These are phyloP conservation scores for Phrynocephalus vlangalii DNA, from an alignment of 2,797 vertebrate species.

Conservation along the genomic window DNA sequence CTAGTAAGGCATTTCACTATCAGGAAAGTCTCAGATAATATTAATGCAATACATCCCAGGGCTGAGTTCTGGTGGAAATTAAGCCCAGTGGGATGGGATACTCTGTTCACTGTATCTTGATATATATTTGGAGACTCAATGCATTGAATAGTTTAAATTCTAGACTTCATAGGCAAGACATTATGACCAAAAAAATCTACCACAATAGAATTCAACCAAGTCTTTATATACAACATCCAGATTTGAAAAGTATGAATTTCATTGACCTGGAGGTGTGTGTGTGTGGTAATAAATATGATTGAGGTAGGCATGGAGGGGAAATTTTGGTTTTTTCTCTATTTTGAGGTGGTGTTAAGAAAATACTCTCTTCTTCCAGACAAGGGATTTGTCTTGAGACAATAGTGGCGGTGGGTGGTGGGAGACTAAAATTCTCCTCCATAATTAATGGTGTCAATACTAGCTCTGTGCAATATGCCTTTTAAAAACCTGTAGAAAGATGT, in stretches of 20 bases:
- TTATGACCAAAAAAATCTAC: not conserved
- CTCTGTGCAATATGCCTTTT: not conserved
- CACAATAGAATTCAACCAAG: too few relatives aligned
- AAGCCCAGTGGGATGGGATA: not conserved
- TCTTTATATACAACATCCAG: not conserved
- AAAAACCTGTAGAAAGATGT: not conserved
- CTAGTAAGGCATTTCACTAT: not conserved
- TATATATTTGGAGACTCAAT: not conserved
- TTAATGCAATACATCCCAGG: not conserved
- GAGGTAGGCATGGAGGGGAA: not conserved
- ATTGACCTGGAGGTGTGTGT: not conserved
- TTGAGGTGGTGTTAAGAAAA: not conserved
- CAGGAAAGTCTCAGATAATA: not conserved
- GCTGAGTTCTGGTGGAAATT: not conserved
- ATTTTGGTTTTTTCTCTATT: not conserved
- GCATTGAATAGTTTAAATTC: not conserved
- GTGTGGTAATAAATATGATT: not conserved
- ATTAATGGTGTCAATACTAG: not conserved
- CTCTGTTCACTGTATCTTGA: not conserved
- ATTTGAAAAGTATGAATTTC: not conserved
- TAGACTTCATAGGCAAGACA: not conserved
- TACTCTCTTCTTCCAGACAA: not conserved
- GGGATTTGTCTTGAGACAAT: not conserved
- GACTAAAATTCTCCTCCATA: not conserved
- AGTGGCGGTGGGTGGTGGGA: not conserved